Conservation (phyloP, 1,140 invertebrate genomes). For the Plutomurus gul region DNA sequence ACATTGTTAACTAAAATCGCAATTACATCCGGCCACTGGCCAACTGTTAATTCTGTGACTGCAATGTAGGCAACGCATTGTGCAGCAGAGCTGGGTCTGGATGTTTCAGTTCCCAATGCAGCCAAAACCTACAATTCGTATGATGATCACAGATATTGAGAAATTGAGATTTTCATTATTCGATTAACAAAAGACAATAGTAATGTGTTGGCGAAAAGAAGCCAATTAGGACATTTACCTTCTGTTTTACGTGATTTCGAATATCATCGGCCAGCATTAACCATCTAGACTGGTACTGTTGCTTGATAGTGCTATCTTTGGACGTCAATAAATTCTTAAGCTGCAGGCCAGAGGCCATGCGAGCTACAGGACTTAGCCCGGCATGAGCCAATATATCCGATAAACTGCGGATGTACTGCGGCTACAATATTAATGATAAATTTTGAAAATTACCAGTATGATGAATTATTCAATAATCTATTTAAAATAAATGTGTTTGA, state of each 20-base stretch:
- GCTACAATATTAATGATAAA: too few relatives aligned
- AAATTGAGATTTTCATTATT: too few relatives aligned
- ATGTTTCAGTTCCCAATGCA: constrained; percentile 93
- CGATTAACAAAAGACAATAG: too few relatives aligned
- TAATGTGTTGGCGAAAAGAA: too few relatives aligned
- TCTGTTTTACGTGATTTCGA: constrained; percentile 88
- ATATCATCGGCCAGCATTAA: constrained; percentile 83
- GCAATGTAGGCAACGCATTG: constrained; percentile 99
- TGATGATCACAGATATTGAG: too few relatives aligned
- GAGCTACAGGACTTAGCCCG: constrained; percentile 85
- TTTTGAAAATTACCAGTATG: constrained; percentile 41
- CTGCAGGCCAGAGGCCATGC: constrained; percentile 97
- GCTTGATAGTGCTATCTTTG: constrained; percentile 83
- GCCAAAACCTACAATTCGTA: constrained; percentile 89
- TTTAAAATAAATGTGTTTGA: neutral
- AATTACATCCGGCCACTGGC: constrained; percentile 85
- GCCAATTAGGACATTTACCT: too few relatives aligned
- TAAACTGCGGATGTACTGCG: constrained; percentile 90
- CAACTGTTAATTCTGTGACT: constrained; percentile 88
- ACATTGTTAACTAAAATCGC: constrained; percentile 84
- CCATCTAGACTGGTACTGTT: constrained; percentile 90
- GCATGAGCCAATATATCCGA: constrained; percentile 89
- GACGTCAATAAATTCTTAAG: constrained; percentile 98
- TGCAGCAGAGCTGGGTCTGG: constrained; percentile 91
- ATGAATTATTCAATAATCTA: neutral